Conservation (phyloP, 2,888 invertebrate genomes). For the Drosophila incognita region DNA sequence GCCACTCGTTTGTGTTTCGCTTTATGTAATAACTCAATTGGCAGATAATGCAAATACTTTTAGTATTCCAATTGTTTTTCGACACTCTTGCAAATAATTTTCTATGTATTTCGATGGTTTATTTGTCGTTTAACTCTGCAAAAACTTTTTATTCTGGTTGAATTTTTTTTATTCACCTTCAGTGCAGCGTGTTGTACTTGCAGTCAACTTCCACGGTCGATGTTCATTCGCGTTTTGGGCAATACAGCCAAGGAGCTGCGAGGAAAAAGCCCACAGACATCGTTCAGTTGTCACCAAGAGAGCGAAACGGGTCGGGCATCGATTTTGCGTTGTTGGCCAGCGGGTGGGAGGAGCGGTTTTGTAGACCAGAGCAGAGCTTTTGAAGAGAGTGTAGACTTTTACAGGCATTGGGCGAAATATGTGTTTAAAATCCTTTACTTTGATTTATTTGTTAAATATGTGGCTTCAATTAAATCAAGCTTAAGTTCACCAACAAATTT, state of each 20-base stretch:
- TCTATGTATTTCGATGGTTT: conserved; percentile 3
- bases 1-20: conserved; percentile 53
- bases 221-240: conserved; percentile 84
- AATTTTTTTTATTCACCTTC: conserved; percentile 69
- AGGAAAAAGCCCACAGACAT: conserved; percentile 73
- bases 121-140: conserved; percentile 32
- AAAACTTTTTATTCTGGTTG: conserved; percentile 32
- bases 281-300: conserved; percentile 38
- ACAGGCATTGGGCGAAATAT: conserved; percentile 20
- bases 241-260: conserved; percentile 76
- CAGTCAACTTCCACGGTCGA: conserved; percentile 84
- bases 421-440: conserved; percentile 10
- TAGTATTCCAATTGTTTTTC: conserved; percentile 25
- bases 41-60: conserved; percentile 18
- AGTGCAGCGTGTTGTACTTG: conserved; percentile 79
- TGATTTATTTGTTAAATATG: background rate
- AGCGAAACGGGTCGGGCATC: conserved; percentile 73
- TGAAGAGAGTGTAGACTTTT: conserved; percentile 55
- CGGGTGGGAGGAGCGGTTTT: conserved; percentile 22
- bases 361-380: conserved; percentile 57
- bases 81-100: conserved; percentile 31
- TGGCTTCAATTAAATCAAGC: background rate
- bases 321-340: conserved; percentile 61
- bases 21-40: conserved; percentile 70
- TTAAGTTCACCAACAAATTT: background rate